Percentiles rank a stretch among this genome's conserved stretches.
These are phyloP conservation scores for Hipparchia sbordonii DNA, from an alignment of 2,888 invertebrate genomes.

Conservation along the genomic window DNA sequence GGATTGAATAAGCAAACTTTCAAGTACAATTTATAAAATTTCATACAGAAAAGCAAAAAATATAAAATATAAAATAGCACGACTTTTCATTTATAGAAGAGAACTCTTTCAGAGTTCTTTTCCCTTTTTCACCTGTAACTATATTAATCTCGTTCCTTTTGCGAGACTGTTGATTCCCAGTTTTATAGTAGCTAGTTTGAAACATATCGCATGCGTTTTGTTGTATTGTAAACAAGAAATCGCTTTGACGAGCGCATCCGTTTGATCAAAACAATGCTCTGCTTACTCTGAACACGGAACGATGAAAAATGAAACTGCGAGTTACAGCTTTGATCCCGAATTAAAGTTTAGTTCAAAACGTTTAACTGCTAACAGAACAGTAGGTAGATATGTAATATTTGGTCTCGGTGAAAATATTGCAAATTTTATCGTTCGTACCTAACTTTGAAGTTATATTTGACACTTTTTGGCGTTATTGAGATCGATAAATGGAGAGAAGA, in stretches of 20 bases:
- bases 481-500: no score
- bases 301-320: conserved; percentile 21
- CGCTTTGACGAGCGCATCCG: conserved; percentile 32
- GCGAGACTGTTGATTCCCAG: conserved; percentile 16
- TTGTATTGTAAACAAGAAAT: conserved; percentile 34
- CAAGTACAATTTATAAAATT: no score
- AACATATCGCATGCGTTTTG: conserved; percentile 25
- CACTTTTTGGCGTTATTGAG: no score
- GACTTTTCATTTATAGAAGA: background rate
- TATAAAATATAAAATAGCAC: no score
- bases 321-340: conserved; percentile 8
- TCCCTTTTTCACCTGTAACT: background rate
- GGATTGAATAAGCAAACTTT: no score
- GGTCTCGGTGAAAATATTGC: background rate
- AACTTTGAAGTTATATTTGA: background rate
- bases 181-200: conserved; percentile 26
- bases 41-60: no score
- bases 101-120: background rate
- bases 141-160: background rate
- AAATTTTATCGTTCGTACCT: background rate
- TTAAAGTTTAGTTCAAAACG: conserved; percentile 15
- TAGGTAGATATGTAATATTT: background rate
- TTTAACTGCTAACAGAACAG: background rate
- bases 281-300: conserved; percentile 13
- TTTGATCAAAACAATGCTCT: conserved; percentile 28